These are phyloP conservation scores for Theonella swinhoei DNA, from an alignment of 37 sponge, comb jelly and placozoan genomes.

Conservation along the genomic window DNA sequence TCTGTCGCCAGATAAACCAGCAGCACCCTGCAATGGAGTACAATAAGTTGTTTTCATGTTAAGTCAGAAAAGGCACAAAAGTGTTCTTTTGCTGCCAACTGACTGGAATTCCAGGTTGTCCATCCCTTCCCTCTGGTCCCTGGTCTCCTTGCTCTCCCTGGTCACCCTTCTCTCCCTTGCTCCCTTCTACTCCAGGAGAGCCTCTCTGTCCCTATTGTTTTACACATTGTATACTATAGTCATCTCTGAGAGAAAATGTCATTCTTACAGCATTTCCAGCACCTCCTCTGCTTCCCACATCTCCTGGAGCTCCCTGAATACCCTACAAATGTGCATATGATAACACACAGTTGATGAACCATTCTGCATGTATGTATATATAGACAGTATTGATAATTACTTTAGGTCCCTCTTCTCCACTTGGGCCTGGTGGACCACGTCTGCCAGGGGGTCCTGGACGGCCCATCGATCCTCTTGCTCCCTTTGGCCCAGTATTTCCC, in stretches of 20 bases:
- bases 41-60: background rate
- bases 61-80: background rate
- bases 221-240: background rate
- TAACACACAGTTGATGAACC: background rate
- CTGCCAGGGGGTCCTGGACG: slow-evolving; percentile 46
- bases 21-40: slow-evolving; percentile 15
- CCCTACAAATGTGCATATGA: slow-evolving; percentile 7
- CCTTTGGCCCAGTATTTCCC: slow-evolving; percentile 18
- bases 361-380: background rate
- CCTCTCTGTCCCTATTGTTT: slow-evolving; percentile 27
- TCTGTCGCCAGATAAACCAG: slow-evolving; percentile 40
- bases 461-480: slow-evolving; percentile 2
- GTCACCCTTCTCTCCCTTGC: slow-evolving; percentile 64
- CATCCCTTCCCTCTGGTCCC: slow-evolving; percentile 47
- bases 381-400: background rate
- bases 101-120: slow-evolving; percentile 34
- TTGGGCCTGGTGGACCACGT: slow-evolving; percentile 25
- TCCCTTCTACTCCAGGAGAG: slow-evolving; percentile 10
- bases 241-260: background rate
- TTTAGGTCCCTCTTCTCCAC: slow-evolving; percentile 24
- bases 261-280: slow-evolving; percentile 42
- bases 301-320: slow-evolving; percentile 20
- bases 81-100: background rate
- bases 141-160: slow-evolving; percentile 22
- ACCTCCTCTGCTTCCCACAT: slow-evolving; percentile 29